A percentile compares a stretch with the other conserved stretches of the same genome.
phyloP scores from a whole-genome alignment of 2,113 vertebrate genomes.

The Ranitomeya variabilis region DNA sequence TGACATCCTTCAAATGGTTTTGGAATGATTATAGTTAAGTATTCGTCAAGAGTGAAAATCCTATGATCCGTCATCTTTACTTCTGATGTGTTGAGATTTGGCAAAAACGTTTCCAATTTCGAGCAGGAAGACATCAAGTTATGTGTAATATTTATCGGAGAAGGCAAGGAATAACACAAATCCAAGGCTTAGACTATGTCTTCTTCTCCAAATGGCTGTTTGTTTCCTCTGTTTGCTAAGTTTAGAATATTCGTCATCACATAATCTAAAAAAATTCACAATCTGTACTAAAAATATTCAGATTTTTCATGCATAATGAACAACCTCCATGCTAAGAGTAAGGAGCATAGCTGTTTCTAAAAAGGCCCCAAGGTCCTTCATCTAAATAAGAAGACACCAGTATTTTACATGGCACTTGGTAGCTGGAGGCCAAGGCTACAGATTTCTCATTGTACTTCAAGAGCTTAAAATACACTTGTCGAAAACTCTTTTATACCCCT shows the following conservation, averaged over 20 bases:
- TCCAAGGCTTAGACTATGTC: background rate
- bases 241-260: background rate
- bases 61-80: slow-evolving; percentile 26
- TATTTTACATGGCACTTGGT: too few species aligned
- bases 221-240: background rate
- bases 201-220: background rate
- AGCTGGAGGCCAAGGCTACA: too few species aligned
- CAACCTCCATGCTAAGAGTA: background rate
- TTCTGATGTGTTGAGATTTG: background rate
- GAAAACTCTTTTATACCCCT: too few species aligned
- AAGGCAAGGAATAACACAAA: background rate
- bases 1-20: slow-evolving; percentile 24
- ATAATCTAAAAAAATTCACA: background rate
- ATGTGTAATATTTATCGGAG: background rate
- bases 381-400: too few species aligned
- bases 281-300: background rate
- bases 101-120: background rate
- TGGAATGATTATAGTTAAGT: slow-evolving; percentile 15
- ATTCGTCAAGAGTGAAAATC: slow-evolving; percentile 24
- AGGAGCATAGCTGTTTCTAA: background rate
- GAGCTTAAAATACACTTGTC: too few species aligned
- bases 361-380: too few species aligned
- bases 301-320: background rate
- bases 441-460: too few species aligned
- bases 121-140: background rate